phyloP scores from a whole-genome alignment of 2,888 invertebrate species.

The Hirtodrosophila trivittata region DNA sequence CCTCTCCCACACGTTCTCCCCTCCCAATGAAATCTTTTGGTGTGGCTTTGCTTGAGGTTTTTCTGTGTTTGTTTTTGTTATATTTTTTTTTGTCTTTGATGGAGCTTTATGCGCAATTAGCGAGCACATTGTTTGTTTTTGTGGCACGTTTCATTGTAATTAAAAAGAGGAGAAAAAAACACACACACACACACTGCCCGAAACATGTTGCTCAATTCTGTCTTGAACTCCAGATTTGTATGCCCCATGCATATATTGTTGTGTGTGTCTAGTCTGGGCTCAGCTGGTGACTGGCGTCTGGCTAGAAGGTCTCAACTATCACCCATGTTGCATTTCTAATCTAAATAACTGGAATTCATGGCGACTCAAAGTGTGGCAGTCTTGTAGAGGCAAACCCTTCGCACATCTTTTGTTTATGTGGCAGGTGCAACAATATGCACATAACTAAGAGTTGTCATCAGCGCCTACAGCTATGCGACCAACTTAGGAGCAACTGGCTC shows the following conservation, averaged over 20 bases:
- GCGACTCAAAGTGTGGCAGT: too few species aligned
- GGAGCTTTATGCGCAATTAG: conserved; percentile 72
- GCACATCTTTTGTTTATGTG: too few species aligned
- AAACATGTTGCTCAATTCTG: conserved; percentile 41
- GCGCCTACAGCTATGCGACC: conserved; percentile 33
- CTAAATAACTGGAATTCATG: conserved; percentile 33
- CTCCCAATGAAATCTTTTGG: conserved; percentile 1
- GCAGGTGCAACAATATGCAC: too few species aligned
- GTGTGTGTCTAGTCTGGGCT: conserved; percentile 16
- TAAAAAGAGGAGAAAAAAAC: conserved; percentile 59
- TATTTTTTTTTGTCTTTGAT: conserved; percentile 35
- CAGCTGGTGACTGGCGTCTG: conserved; percentile 16
- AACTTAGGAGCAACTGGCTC: conserved; percentile 10
- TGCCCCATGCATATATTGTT: too few species aligned
- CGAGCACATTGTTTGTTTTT: conserved; percentile 67
- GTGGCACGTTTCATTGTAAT: conserved; percentile 75
- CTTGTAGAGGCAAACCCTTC: too few species aligned
- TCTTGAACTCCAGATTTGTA: conserved; percentile 26
- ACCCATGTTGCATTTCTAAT: conserved; percentile 25
- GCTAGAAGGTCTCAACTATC: conserved; percentile 22
- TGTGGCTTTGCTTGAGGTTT: conserved; percentile 30
- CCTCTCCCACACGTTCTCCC: too few species aligned
- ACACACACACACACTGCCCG: too few species aligned
- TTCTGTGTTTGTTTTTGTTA: conserved; percentile 37
- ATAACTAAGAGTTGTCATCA: conserved; percentile 39